Percentiles rank a stretch among this genome's conserved stretches.
These are phyloP conservation scores for Hylia prasina DNA, from an alignment of 2,113 vertebrate species.

Conservation along the genomic window DNA sequence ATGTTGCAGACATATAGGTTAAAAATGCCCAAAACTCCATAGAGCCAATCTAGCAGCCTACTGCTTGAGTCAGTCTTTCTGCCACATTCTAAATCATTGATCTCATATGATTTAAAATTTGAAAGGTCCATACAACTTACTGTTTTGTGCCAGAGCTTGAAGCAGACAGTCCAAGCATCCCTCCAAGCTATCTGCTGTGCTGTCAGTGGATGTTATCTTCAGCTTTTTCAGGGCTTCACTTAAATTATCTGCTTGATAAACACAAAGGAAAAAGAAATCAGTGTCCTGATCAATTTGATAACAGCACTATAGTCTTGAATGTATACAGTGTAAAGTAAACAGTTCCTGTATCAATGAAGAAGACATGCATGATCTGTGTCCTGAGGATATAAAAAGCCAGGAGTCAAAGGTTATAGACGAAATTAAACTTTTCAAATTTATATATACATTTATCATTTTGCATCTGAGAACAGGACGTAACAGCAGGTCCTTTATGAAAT, in stretches of 20 bases:
- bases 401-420: background rate
- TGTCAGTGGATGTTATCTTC: conserved; percentile 87
- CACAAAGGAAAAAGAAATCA: conserved; percentile 37
- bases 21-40: background rate
- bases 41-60: background rate
- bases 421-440: background rate
- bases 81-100: background rate
- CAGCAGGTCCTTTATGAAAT: conserved; percentile 11
- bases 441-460: background rate
- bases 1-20: background rate
- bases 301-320: background rate
- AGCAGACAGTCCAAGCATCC: conserved; percentile 93
- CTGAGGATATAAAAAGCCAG: background rate
- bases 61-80: background rate
- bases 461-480: background rate
- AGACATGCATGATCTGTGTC: background rate
- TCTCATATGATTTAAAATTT: background rate
- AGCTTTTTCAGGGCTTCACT: conserved; percentile 91
- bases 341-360: background rate
- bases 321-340: background rate
- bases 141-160: conserved; percentile 90
- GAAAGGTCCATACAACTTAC: conserved; percentile 77
- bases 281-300: background rate
- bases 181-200: conserved; percentile 84
- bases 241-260: conserved; percentile 83